Conservation (phyloP, 2,113 vertebrate species). For the Scopus umbretta region DNA sequence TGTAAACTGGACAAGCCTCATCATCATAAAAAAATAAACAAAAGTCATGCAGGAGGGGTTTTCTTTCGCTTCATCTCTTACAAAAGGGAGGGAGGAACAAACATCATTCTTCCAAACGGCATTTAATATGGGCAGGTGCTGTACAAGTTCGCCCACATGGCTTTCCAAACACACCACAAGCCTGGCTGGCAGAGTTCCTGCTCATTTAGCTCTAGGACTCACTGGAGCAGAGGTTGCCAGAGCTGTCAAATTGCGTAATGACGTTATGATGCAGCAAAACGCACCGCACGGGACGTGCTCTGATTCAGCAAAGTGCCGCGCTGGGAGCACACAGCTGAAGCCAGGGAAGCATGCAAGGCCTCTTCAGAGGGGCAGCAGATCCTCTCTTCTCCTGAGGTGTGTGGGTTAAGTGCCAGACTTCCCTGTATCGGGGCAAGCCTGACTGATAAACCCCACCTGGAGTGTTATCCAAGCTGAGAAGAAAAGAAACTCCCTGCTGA, state of each 20-base stretch:
- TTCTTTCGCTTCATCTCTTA: neutral
- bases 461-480: neutral
- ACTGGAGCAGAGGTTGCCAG: constrained; percentile 30
- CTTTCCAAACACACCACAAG: constrained; percentile 10
- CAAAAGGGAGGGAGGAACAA: constrained; percentile 1
- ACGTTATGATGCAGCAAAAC: constrained; percentile 1
- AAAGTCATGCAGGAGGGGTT: neutral
- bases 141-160: neutral
- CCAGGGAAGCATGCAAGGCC: neutral
- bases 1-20: neutral
- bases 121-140: neutral
- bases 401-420: neutral
- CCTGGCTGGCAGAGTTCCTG: neutral
- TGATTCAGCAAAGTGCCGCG: neutral
- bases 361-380: neutral
- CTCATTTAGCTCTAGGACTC: neutral
- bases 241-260: neutral
- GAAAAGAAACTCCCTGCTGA: neutral
- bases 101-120: neutral
- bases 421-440: neutral
- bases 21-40: neutral
- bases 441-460: neutral
- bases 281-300: accelerated
- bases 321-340: neutral
- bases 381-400: neutral